phyloP scores from a whole-genome alignment of 1,140 invertebrate genomes.

The Caerostris extrusa region DNA sequence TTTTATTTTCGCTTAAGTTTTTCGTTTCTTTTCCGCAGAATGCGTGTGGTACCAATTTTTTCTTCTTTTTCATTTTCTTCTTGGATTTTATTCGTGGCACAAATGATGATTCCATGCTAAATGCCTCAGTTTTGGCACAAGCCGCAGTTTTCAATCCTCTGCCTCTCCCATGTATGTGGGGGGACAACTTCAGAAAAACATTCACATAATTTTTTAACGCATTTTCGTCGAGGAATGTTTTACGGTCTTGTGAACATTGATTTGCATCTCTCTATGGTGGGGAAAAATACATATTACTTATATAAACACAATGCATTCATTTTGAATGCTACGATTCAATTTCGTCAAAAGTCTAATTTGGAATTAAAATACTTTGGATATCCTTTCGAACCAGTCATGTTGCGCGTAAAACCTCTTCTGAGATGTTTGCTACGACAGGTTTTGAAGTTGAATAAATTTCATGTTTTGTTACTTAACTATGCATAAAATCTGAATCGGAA shows the following conservation, averaged over 20 bases:
- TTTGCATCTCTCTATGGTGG: background rate
- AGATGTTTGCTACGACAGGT: background rate
- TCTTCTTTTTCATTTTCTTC: background rate
- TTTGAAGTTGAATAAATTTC: background rate
- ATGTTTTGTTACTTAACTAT: background rate
- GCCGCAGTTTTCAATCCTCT: constrained; percentile 11
- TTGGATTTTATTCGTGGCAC: constrained; percentile 7
- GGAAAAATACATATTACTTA: background rate
- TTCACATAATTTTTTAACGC: constrained; percentile 36
- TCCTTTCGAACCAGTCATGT: background rate
- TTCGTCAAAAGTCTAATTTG: background rate
- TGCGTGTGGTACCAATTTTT: too few relatives aligned
- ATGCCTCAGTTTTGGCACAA: background rate
- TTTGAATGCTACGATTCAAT: background rate
- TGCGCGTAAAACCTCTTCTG: background rate
- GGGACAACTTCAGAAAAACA: background rate
- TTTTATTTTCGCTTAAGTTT: too few relatives aligned
- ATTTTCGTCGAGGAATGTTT: background rate
- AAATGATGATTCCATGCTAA: constrained; percentile 63
- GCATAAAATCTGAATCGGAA: too few relatives aligned
- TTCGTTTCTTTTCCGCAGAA: too few relatives aligned
- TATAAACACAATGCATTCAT: background rate
- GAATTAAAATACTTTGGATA: background rate
- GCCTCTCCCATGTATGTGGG: background rate
- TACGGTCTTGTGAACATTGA: constrained; percentile 28